Conservation (phyloP, 2,888 invertebrate genomes). For the Fragum whitleyi region DNA sequence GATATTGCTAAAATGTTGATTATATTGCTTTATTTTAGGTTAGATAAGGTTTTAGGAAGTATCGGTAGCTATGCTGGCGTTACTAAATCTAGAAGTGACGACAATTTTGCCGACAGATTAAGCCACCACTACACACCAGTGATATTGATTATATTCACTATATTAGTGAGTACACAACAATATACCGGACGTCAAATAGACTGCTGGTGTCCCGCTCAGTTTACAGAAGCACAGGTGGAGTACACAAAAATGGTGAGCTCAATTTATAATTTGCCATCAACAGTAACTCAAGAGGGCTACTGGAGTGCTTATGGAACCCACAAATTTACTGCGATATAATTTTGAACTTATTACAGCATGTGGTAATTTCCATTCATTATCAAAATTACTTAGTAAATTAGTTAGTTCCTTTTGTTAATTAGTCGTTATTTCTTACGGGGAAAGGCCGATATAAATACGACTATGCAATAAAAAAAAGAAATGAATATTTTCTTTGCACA, state of each 20-base stretch:
- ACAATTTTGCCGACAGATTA: conserved; percentile 70
- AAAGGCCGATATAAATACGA: no score
- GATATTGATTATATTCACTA: conserved; percentile 69
- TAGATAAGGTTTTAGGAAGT: conserved; percentile 70
- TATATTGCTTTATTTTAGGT: conserved; percentile 50
- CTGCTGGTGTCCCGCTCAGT: conserved; percentile 79
- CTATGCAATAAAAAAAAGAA: no score
- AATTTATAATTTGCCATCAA: not conserved
- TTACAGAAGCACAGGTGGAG: conserved; percentile 71
- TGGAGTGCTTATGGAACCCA: no score
- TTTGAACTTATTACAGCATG: no score
- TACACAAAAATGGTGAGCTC: conserved; percentile 67
- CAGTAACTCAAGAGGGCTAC: no score
- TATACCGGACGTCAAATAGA: conserved; percentile 76
- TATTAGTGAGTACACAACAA: conserved; percentile 73
- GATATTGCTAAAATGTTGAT: no score
- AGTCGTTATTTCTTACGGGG: no score
- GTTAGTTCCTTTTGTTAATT: no score
- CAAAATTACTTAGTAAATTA: no score
- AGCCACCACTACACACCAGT: conserved; percentile 72
- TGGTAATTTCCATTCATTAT: no score
- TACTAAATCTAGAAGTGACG: conserved; percentile 61
- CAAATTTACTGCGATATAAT: no score
- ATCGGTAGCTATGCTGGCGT: conserved; percentile 60
- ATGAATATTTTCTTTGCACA: no score